These are phyloP conservation scores for Penelope pileata DNA, from an alignment of 2,113 vertebrate species.

Conservation along the genomic window DNA sequence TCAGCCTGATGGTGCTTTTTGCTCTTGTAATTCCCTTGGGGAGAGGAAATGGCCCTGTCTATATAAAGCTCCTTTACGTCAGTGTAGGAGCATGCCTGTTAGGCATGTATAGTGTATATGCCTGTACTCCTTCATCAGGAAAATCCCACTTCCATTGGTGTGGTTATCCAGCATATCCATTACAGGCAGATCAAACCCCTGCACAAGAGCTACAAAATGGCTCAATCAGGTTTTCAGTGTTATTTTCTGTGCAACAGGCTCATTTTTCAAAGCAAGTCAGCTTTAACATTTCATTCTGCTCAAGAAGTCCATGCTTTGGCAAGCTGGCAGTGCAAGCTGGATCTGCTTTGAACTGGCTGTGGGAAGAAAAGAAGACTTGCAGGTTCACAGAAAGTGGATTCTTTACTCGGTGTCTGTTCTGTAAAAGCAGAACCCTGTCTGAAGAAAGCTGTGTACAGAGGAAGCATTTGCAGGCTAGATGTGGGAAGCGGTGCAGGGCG, in stretches of 20 bases:
- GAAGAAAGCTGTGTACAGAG: background rate
- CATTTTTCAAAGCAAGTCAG: background rate
- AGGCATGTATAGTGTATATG: no score
- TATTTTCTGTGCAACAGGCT: background rate
- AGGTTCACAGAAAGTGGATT: background rate
- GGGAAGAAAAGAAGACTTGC: background rate
- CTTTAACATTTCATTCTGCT: background rate
- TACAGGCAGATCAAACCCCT: background rate
- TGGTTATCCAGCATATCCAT: background rate
- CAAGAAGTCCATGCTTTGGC: background rate
- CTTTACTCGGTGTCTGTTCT: no score
- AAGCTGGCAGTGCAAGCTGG: background rate
- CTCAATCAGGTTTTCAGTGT: background rate
- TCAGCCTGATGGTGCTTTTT: background rate
- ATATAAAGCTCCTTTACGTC: background rate
- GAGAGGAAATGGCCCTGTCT: background rate
- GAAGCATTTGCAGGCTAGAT: background rate
- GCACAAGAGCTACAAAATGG: constrained; percentile 14
- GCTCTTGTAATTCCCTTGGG: background rate
- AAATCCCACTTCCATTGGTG: background rate
- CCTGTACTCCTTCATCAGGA: background rate
- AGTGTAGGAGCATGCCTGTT: background rate
- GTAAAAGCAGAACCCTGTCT: background rate
- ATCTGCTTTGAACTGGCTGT: background rate
- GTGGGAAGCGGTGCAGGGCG: background rate